Base-by-base conservation (phyloP, 2,888 invertebrate species). In the Amiota minor region DNA sequence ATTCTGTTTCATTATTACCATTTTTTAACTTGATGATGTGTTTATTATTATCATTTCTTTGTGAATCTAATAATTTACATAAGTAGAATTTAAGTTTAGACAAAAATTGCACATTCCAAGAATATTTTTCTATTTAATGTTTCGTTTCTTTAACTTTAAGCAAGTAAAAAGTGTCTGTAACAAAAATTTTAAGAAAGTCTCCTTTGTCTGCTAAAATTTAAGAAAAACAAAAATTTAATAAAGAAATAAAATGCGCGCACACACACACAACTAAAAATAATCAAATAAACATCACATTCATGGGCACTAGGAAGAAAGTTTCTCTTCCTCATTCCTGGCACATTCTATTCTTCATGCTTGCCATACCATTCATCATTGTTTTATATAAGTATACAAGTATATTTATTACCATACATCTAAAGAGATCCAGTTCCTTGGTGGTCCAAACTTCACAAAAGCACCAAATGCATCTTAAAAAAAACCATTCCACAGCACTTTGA, bases 41-140 rank as follows among this genome's bases (percentile, higher is more conserved):
- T 64, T 18, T 11, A 65, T 49, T 18, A 65, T 49, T 18, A 65
- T 65, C 3, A 18, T 71, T 82, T 85, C 81, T 82, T 72, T 85
- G 79, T 49, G 23, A 47, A 47, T 59, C 50, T 56, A 16, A 35
- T 70, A 14, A 12, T 20, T 49, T 64, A 71, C n/a, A 49, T 61
- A 23, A 23, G 3, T 23, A 35, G 35, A 69, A 8, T 69, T 61
- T 64, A 49, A 14, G 64, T 46, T 12, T 62, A 71, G 46, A 23
- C 67, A 65, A 18, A 12, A 16, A 35, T 56, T 49, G 9, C 35
- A 50, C 67, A 68, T 68, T 68, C 67, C 67, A 53, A 23, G 0
- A 35, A 35, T 35, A 35, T 6, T 23, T 61, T 10, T 61, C 3
- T 62, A 12, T 14, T 11, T 62, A 67, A 11, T 46, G 50, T 23